Conservation (phyloP, 2,113 vertebrate species). For the Brachyistius frenatus region DNA sequence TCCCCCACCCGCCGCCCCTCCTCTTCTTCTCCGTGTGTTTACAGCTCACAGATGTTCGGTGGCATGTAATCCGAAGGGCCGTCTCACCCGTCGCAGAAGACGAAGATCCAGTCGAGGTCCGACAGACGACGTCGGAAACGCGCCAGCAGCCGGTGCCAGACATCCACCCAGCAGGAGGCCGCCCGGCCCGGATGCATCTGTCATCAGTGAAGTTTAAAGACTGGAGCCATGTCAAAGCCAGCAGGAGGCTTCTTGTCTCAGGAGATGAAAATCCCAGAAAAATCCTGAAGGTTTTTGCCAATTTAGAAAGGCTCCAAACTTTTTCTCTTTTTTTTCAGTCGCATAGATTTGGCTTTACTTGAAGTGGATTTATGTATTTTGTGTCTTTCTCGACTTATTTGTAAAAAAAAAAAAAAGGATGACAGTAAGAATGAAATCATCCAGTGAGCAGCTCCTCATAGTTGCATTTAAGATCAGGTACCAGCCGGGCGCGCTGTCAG, state of each 20-base stretch:
- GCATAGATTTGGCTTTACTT: neutral
- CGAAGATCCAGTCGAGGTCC: neutral
- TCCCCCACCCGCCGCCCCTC: too few species aligned
- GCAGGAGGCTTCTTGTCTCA: neutral
- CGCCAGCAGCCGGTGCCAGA: neutral
- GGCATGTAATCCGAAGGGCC: neutral
- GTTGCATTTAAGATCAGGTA: neutral
- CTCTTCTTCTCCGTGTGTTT: neutral
- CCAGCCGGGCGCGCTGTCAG: neutral
- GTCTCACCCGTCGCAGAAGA: neutral
- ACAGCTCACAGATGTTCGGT: constrained; percentile 12
- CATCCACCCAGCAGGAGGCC: constrained; percentile 1
- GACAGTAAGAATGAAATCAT: neutral
- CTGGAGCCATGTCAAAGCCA: neutral
- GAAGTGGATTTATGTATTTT: neutral
- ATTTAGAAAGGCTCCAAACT: neutral
- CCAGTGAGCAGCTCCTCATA: neutral
- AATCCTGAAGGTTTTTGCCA: neutral
- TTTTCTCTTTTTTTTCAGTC: neutral
- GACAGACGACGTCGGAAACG: neutral
- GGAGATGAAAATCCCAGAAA: neutral
- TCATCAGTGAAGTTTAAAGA: neutral
- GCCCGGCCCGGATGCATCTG: neutral
- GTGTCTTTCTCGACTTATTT: too few species aligned
- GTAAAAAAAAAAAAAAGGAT: too few species aligned